phyloP scores from a whole-genome alignment of 2,888 invertebrate genomes.

The Sepiola atlantica region DNA sequence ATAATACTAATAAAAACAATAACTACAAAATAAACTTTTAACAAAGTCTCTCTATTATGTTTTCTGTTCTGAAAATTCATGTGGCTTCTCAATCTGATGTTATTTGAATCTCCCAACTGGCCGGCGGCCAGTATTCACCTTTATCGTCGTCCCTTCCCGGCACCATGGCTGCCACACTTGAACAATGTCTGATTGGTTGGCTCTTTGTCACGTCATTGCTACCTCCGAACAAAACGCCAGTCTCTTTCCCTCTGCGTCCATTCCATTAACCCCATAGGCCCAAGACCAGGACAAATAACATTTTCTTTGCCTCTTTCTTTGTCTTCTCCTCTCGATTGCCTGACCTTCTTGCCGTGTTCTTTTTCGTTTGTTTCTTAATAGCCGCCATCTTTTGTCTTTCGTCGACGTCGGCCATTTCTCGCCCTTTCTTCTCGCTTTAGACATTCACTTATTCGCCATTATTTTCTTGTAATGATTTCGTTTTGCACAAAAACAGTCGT shows the following conservation, averaged over 20 bases:
- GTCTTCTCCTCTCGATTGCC: background rate
- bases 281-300: background rate
- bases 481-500: background rate
- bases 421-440: background rate
- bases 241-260: background rate
- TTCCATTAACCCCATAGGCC: background rate
- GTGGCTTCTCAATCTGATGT: background rate
- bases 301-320: background rate
- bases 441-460: background rate
- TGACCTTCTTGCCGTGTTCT: too few relatives aligned
- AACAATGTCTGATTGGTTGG: background rate
- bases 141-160: background rate
- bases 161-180: background rate
- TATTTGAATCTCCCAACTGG: background rate
- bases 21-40: too few relatives aligned
- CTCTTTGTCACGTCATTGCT: background rate
- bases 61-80: too few relatives aligned
- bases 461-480: background rate
- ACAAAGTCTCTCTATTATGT: too few relatives aligned
- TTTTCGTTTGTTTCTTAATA: too few relatives aligned
- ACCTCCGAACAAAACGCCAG: background rate
- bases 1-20: too few relatives aligned
- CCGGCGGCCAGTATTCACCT: background rate
- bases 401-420: background rate
- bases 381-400: background rate